Percentiles rank a stretch among this genome's conserved stretches.
Evolutionary conservation across 2,888 invertebrate genomes (phyloP).

Genomic region (Phyllotreta cruciferae): DNA sequence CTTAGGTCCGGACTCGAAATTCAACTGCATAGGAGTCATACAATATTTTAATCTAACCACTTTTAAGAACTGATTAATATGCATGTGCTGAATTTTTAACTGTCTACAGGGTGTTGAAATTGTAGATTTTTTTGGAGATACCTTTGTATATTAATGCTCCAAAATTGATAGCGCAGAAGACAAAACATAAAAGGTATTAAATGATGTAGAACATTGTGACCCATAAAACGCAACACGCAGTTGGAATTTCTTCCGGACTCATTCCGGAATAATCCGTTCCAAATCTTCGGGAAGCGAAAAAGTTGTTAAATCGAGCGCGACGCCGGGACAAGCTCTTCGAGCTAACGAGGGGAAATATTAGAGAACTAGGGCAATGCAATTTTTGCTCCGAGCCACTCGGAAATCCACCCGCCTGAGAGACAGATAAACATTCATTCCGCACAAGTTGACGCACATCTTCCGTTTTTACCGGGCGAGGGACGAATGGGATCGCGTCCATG

Average conservation of each 20-base stretch:
- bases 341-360: conserved; percentile 19
- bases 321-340: conserved; percentile 11
- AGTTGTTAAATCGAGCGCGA: conserved; percentile 11
- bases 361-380: conserved; percentile 20
- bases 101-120: too few relatives aligned
- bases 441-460: not conserved
- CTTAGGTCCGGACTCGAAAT: conserved; percentile 25
- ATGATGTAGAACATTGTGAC: too few relatives aligned
- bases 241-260: too few relatives aligned
- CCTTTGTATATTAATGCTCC: too few relatives aligned
- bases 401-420: conserved; percentile 5
- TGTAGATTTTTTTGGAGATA: too few relatives aligned
- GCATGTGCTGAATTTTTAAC: too few relatives aligned
- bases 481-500: not conserved
- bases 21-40: not conserved
- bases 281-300: conserved; percentile 8
- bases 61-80: too few relatives aligned
- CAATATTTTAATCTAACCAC: too few relatives aligned
- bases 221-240: too few relatives aligned
- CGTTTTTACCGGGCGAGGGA: not conserved
- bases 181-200: too few relatives aligned
- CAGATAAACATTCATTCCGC: conserved; percentile 13
- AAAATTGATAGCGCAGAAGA: too few relatives aligned
- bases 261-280: not conserved
- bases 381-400: conserved; percentile 10